Evolutionary conservation across 2,888 invertebrate genomes (phyloP).

Genomic region (Drosophila nigricruria): DNA sequence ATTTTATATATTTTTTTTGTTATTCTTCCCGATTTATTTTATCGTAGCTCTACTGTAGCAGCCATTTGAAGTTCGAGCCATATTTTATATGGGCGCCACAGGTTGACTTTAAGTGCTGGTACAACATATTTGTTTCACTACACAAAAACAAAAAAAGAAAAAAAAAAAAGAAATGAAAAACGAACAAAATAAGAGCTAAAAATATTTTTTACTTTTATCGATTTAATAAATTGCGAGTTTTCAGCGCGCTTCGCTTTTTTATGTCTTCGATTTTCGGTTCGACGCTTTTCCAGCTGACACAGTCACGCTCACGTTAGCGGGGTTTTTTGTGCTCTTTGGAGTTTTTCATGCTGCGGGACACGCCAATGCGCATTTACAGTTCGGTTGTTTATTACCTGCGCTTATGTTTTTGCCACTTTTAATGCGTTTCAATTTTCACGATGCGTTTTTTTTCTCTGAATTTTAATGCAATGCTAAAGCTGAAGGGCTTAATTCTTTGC

Average conservation of each 20-base stretch:
- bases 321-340: slow-evolving; percentile 31
- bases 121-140: slow-evolving; percentile 38
- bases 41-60: neutral
- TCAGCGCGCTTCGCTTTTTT: slow-evolving; percentile 36
- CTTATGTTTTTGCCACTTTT: slow-evolving; percentile 54
- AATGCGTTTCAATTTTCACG: slow-evolving; percentile 32
- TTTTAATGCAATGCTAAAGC: slow-evolving; percentile 48
- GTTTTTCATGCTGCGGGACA: slow-evolving; percentile 41
- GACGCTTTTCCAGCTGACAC: slow-evolving; percentile 61
- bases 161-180: neutral
- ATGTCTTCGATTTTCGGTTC: slow-evolving; percentile 63
- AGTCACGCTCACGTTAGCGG: slow-evolving; percentile 58
- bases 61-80: neutral
- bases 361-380: slow-evolving; percentile 62
- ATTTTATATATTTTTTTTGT: neutral
- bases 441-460: slow-evolving; percentile 47
- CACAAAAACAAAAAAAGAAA: neutral
- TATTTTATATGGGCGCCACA: slow-evolving; percentile 27
- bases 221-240: slow-evolving; percentile 70
- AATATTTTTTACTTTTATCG: slow-evolving; percentile 58
- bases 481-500: slow-evolving; percentile 4
- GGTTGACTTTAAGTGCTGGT: slow-evolving; percentile 41
- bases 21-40: neutral
- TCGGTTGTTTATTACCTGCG: slow-evolving; percentile 71
- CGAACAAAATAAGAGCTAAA: neutral